A percentile compares a stretch with the other conserved stretches of the same genome.
These are phyloP conservation scores for Drosophila maculinotata DNA, from an alignment of 2,888 invertebrate genomes.

Conservation along the genomic window DNA sequence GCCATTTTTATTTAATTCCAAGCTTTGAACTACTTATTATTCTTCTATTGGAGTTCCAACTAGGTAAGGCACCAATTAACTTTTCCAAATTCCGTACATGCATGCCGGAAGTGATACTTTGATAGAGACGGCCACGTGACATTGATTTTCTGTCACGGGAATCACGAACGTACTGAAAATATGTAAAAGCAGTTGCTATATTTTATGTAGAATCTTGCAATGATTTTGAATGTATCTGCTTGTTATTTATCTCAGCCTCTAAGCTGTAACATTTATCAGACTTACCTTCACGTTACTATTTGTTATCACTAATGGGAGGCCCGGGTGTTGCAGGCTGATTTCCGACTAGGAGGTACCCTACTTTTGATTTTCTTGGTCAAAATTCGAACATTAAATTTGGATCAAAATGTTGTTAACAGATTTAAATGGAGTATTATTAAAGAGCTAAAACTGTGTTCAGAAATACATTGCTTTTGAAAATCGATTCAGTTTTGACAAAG, in stretches of 20 bases:
- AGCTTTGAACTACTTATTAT: background rate
- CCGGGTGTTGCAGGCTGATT: constrained; percentile 55
- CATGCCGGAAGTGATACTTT: constrained; percentile 57
- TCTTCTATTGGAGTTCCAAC: constrained; percentile 10
- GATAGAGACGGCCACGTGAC: constrained; percentile 19
- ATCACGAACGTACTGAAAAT: constrained; percentile 1
- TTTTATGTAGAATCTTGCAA: background rate
- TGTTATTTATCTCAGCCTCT: background rate
- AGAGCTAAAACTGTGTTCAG: too few relatives aligned
- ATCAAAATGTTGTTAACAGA: too few relatives aligned
- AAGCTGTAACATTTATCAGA: background rate
- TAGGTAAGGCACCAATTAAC: constrained; percentile 35
- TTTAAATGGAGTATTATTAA: too few relatives aligned
- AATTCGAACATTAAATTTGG: too few relatives aligned
- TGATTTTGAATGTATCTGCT: background rate
- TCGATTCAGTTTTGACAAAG: too few relatives aligned
- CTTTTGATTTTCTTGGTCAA: too few relatives aligned
- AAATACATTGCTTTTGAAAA: too few relatives aligned
- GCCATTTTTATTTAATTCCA: background rate
- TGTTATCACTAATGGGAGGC: constrained; percentile 41
- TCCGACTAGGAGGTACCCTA: too few relatives aligned
- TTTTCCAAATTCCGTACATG: constrained; percentile 35
- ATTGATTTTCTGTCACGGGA: background rate
- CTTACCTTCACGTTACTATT: background rate
- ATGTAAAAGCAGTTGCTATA: background rate